Base-by-base conservation (phyloP, 2,888 invertebrate species). In the Acrobasis consociella region DNA sequence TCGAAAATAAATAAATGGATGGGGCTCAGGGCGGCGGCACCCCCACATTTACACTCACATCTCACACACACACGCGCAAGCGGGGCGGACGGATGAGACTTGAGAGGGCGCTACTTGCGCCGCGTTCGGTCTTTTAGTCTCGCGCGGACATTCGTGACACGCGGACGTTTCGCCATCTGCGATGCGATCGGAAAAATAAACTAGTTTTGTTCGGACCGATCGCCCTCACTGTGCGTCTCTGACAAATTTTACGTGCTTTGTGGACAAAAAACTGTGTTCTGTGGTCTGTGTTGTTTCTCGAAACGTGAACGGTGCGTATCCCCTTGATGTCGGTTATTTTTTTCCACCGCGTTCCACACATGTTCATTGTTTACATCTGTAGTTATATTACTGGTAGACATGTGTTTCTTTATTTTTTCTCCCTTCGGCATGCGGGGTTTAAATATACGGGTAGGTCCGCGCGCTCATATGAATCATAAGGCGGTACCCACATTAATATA, bases 191-290 rank as follows among this genome's bases (percentile, higher is more conserved):
- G 82, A 82, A 87, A 86, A 85, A 89, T 87, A 88, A 90, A 91
- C 89, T 90, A 90, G 91, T 92, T 90, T 86, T 85, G 83, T 87
- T 87, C 86, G 86, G 81, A 86, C 82, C 83, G 81, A 80, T 81
- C 81, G 65, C 60, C 66, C 74, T 63, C 73, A 81, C 76, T 71
- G 84, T 89, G 89, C 82, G 82, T 77, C 78, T 74, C 77, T 80
- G 77, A 76, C 78, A 78, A 82, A 76, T 70, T 80, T 83, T 74
- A 83, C 81, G 83, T 87, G 85, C 76, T 49, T 82, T 87, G 88
- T 88, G 89, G 85, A 89, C 88, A 78, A 78, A 77, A 77, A 85
- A 83, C 80, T 83, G 84, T 89, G 88, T 52, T 31, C 46, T 53
- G 84, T 89, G 88, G 42, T 22, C 46, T 53, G 80, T 83, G 84